Base-by-base conservation (phyloP, 2,113 vertebrate species). In the Tauraco erythrolophus region DNA sequence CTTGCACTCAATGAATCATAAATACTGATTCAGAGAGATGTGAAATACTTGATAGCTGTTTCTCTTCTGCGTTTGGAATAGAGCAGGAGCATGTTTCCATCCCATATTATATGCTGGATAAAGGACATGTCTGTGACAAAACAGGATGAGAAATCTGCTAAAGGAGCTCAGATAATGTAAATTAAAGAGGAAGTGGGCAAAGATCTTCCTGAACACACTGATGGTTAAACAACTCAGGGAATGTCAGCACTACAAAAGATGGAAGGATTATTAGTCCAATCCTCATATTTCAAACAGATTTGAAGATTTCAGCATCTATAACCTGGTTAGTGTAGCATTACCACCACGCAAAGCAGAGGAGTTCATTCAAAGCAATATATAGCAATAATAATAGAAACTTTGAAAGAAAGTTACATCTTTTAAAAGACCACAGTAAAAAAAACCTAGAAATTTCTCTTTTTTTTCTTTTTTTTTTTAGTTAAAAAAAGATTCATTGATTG, bases 1-100 rank as follows among this genome's bases (percentile, higher is more conserved):
- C 53, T 96, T 90, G 76, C 43, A 53, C 48, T 83, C 58, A 70
- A 1, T 90, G 88, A 95, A 77, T 95, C 90, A 96, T 48, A 93
- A 96, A 83, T 62, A 85, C n/a, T 85, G 93, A 93, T 39, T 94
- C 82, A 95, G 78, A 85, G 61, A 61, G 37, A 83, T 10, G 2
- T 48, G 61, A 93, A 80, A 72, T 62, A 50, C 23, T 90, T 54
- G 45, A 70, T 33, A 77, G 82, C 41, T 90, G 8, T 68, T 92
- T 91, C 51, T 91, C 24, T 94, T 87, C 84, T 76, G 14, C n/a
- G 61, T 65, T 95, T 88, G 54, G 78, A 92, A 94, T 74, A 54
- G 80, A 86, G 25, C 33, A 85, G 50, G 12, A 45, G 24, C 54
- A 39, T 1, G 1, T 45, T 95, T 72, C 58, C 25, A 33, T 37